Conservation (phyloP, 2,113 vertebrate genomes). For the Lichenostomus cassidix region DNA sequence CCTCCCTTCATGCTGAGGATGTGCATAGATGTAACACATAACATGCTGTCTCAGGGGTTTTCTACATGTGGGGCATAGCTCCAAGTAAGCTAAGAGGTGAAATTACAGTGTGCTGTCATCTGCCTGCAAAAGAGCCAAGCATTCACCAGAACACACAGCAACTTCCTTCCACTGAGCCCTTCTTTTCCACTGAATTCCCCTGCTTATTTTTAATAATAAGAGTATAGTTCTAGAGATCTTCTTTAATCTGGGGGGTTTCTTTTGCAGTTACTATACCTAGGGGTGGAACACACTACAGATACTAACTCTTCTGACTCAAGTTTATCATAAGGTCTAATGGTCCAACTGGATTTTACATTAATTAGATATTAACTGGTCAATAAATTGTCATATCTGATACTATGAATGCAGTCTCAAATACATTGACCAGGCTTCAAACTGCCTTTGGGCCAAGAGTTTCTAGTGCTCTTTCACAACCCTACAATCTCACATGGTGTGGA, state of each 20-base stretch:
- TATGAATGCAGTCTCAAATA: not conserved
- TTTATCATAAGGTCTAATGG: not conserved
- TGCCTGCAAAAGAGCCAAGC: not conserved
- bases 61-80: not conserved
- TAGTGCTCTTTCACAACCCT: not conserved
- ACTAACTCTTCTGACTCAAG: not conserved
- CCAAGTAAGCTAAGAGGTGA: not conserved
- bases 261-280: not conserved
- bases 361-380: not conserved
- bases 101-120: not conserved
- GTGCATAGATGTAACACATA: accelerated
- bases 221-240: not conserved
- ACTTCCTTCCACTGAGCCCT: not conserved
- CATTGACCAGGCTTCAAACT: not conserved
- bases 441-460: not conserved
- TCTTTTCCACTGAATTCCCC: not conserved
- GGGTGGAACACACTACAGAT: not conserved
- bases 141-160: not conserved
- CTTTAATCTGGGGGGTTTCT: accelerated
- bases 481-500: not conserved
- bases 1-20: not conserved
- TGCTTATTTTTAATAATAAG: not conserved
- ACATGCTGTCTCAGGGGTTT: not conserved
- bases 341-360: not conserved
- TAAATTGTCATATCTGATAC: not conserved